Evolutionary conservation across 2,888 invertebrate species (phyloP), one percentile per base, ranked within the genome.

Genomic region (Clivina fossor): DNA sequence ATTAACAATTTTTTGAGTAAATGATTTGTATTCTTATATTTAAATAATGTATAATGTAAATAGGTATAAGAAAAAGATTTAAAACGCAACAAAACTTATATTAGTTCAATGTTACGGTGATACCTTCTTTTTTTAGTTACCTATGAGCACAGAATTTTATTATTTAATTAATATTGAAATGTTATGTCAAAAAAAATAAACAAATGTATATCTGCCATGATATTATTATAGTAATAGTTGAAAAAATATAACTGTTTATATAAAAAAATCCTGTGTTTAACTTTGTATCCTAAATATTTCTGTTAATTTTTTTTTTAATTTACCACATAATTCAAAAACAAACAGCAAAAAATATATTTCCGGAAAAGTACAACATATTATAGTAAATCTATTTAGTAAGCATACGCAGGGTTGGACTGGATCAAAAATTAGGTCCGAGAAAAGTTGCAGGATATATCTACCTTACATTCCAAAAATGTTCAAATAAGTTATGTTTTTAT

Each of bases 121-220:
- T 53, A 53, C 53, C 22, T 44, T n/a, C n/a, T n/a, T n/a, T n/a
- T n/a, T 53, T 53, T 28, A 53, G 53, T 53, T 53, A 53, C 53
- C 53, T 43, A 53, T 53, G 35, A 28, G 53, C 53, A 53, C 53
- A 53, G 53, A 53, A 20, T 40, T 53, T 50, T 50, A 49, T 49
- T 43, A 44, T 44, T 44, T n/a, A 44, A 44, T 44, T 44, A 51
- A 43, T 43, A 53, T 53, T 53, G 44, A 53, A 53, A 53, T 53
- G 53, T 53, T 53, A 53, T 53, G 53, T 53, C 53, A 44, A 53
- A 53, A 53, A n/a, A n/a, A n/a, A n/a, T n/a, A n/a, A n/a, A n/a
- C n/a, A n/a, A 53, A 40, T 53, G 53, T 53, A 53, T 53, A 53
- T 53, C 53, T 53, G 53, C 53, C 53, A 53, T 53, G 51, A 53